Percentiles rank a stretch among this genome's conserved stretches.
phyloP scores from a whole-genome alignment of 2,888 invertebrate genomes.

The Cheilosia scutellata region DNA sequence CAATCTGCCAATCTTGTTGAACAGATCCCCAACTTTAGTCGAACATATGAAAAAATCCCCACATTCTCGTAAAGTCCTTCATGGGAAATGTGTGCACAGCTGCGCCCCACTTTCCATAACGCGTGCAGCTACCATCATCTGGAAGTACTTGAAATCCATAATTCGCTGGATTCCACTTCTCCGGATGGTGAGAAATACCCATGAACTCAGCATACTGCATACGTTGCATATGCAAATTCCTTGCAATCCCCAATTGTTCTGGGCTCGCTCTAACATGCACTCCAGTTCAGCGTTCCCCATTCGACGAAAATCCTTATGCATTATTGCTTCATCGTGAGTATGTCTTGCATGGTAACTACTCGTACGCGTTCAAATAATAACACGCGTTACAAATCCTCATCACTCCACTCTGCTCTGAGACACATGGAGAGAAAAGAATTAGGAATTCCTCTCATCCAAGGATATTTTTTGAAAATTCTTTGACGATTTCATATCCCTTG shows the following conservation, averaged over 20 bases:
- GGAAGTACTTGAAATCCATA: constrained; percentile 62
- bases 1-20: constrained; percentile 25
- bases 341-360: constrained; percentile 35
- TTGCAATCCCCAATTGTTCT: constrained; percentile 33
- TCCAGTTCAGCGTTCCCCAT: background rate
- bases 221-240: constrained; percentile 50
- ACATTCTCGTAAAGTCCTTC: constrained; percentile 25
- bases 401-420: constrained; percentile 1
- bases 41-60: constrained; percentile 26
- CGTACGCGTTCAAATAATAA: constrained; percentile 28
- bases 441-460: background rate
- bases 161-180: constrained; percentile 35
- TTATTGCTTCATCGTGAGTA: constrained; percentile 62
- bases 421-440: background rate
- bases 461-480: background rate
- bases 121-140: constrained; percentile 26
- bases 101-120: constrained; percentile 15
- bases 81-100: constrained; percentile 50
- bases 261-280: constrained; percentile 8
- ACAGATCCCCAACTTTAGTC: constrained; percentile 15
- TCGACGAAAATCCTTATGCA: constrained; percentile 50
- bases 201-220: constrained; percentile 37
- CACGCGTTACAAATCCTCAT: constrained; percentile 49
- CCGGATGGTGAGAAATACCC: background rate
- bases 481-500: background rate